Base-by-base conservation (phyloP, 2,113 vertebrate genomes). In the Esox niger region DNA sequence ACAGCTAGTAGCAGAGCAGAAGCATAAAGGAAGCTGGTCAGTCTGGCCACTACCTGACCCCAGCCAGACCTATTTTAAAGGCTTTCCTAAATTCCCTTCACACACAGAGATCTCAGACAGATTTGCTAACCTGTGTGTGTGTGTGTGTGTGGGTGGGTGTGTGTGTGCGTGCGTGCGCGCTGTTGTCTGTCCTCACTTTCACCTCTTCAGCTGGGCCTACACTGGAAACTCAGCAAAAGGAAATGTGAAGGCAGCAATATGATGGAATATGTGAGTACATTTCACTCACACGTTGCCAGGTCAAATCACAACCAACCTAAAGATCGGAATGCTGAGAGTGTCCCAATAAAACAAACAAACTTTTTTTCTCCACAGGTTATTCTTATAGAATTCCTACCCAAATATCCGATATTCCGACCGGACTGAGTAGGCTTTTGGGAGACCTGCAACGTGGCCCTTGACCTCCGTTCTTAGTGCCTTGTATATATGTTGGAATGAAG, bases 331-430 rank as follows among this genome's bases (percentile, higher is more conserved):
- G 8, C 25, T 52, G 6, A 52, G 6, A 26, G 23, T 23, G 11
- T 29, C 1, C 47, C 26, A 57, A 23, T 57, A 9, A 57, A 57
- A 57, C 27, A 2, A 17, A 20, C 52, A 1, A 17, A 17, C 63
- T 70, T 38, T 11, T 75, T 82, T 88, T 82, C 76, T 84, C 88
- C 86, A 52, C 83, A 99, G 97, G 97, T 99, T 84, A 98, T 99
- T 94, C 91, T 98, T 92, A 98, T 99, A 96, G 97, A 99, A 91
- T 98, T 98, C 93, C 90, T 98, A 94, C 96, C 95, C 90, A 99
- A 99, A 95, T 99, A 97, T 85, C 96, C 97, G 83, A 98, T 99
- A 91, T 95, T 99, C 82, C 92, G 95, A 90, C 97, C 97, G 43
- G 97, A 99, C 93, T 99, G 95, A 98, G 88, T 86, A 90, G 78